Conservation (phyloP, 2,888 invertebrate genomes). For the Lysandra coridon region DNA sequence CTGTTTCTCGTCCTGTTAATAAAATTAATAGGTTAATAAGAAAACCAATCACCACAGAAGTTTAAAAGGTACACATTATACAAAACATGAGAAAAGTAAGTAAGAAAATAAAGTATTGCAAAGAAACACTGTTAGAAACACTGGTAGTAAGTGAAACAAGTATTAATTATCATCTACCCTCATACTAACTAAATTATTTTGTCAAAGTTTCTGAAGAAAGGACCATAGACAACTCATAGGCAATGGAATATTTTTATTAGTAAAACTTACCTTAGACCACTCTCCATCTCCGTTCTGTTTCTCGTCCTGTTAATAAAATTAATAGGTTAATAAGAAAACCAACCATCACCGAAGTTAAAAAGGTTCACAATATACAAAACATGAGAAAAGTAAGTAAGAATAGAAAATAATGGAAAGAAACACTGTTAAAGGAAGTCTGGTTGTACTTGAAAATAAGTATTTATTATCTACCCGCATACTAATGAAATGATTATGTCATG, state of each 20-base stretch:
- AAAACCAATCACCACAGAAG: not conserved
- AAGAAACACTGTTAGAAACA: not conserved
- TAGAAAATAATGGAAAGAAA: not conserved
- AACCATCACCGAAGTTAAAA: not conserved
- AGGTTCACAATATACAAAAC: not conserved
- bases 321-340: slow-evolving; percentile 12
- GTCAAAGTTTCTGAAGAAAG: too few relatives aligned
- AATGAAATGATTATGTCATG: too few relatives aligned
- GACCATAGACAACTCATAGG: too few relatives aligned
- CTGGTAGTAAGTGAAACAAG: not conserved
- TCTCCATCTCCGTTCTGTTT: not conserved
- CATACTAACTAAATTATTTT: too few relatives aligned
- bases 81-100: not conserved
- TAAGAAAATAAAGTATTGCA: not conserved
- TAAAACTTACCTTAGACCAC: not conserved
- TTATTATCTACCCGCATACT: too few relatives aligned
- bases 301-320: slow-evolving; percentile 13
- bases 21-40: slow-evolving; percentile 8
- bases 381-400: not conserved
- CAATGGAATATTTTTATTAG: not conserved
- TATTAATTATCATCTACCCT: too few relatives aligned
- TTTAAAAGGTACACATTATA: not conserved
- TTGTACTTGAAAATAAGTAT: too few relatives aligned
- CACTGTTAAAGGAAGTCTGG: not conserved
- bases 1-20: slow-evolving; percentile 13